phyloP scores from a whole-genome alignment of 2,113 vertebrate genomes.

The Alaudala cheleensis region DNA sequence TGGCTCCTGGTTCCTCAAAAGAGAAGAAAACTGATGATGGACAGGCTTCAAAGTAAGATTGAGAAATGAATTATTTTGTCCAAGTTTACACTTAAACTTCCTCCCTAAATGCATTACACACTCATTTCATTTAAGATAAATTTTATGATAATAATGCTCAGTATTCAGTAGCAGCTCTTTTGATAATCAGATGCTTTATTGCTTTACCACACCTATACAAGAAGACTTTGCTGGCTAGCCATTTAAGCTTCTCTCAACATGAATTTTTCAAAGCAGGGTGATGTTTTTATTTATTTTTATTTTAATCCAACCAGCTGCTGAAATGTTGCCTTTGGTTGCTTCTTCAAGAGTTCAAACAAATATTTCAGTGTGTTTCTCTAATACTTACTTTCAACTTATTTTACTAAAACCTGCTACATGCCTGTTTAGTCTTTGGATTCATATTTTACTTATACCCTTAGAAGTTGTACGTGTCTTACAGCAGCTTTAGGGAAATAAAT shows the following conservation, averaged over 20 bases:
- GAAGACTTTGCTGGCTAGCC: neutral
- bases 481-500: neutral
- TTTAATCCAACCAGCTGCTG: neutral
- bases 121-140: neutral
- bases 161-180: neutral
- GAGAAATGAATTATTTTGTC: neutral
- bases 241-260: neutral
- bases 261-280: neutral
- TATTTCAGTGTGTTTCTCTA: neutral
- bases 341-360: neutral
- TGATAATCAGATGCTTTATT: neutral
- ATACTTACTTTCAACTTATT: neutral
- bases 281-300: neutral
- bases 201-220: neutral
- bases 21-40: constrained; percentile 32
- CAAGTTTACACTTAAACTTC: neutral
- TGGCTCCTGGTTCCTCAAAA: constrained; percentile 44
- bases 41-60: constrained; percentile 62
- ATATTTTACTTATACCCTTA: neutral
- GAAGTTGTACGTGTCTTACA: neutral
- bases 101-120: neutral
- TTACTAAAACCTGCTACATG: neutral
- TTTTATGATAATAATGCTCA: neutral
- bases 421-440: neutral
- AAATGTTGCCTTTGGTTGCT: neutral